Evolutionary conservation across 2,888 invertebrate genomes (phyloP), one percentile per base, ranked within the genome.

Genomic region (Pharmacophagus antenor): DNA sequence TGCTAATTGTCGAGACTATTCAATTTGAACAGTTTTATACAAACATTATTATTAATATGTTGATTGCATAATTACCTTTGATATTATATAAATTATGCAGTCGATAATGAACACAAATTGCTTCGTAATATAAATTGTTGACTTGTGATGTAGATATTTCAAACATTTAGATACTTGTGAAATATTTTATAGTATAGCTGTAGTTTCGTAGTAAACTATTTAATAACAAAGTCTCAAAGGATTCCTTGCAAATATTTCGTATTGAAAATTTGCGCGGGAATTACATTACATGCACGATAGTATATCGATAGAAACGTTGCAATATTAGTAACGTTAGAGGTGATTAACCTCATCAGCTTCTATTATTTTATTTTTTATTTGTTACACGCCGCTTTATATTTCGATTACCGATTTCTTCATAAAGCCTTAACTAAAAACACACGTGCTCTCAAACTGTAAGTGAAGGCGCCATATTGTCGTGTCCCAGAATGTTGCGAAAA

Each of bases 381-480:
- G 44, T 44, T 22, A 17, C 20, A 15, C 10, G 48, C 12, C 21
- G 22, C 22, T 47, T 56, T 20, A 18, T 37, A 4, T 46, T 46
- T 21, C 44, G 15, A 46, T 46, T 54, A 20, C 46, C 1, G 21
- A 47, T 25, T 46, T 53, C 51, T 57, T 48, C 42, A 48, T 37
- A 42, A 44, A 48, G 25, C 15, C 53, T 52, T 31, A n/a, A 47
- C 48, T 49, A 61, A 62, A 47, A 46, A 54, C 42, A 49, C n/a
- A 46, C 22, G 22, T 51, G 21, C 44, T n/a, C 42, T 31, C 21
- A 46, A 31, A 22, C 49, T 63, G 61, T 50, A 51, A 65, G 46
- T 21, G 42, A 20, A 18, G 82, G 81, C 85, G 83, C 81, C 86
- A 62, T 69, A 71, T 72, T 70, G 83, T 79, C 85, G 82, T 79